A percentile compares a stretch with the other conserved stretches of the same genome.
These are phyloP conservation scores for Clarias gariepinus DNA, from an alignment of 2,113 vertebrate species.

Conservation along the genomic window DNA sequence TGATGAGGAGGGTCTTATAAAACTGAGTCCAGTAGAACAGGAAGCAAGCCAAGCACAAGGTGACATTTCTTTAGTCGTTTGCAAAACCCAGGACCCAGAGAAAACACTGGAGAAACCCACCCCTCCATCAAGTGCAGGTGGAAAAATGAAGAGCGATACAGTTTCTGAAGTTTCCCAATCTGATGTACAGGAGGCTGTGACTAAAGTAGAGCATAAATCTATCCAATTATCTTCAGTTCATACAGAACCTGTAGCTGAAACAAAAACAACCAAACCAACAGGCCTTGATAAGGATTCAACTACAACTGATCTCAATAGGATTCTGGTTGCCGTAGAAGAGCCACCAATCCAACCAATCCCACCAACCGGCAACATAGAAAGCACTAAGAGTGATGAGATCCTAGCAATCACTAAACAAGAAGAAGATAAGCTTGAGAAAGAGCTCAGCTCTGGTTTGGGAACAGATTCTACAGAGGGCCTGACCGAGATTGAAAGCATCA, in stretches of 20 bases:
- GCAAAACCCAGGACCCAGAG: neutral
- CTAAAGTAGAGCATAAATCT: neutral
- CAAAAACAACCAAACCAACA: neutral
- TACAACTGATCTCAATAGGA: neutral
- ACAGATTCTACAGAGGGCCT: neutral
- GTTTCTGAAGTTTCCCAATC: neutral
- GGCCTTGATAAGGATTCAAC: neutral
- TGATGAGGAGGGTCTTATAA: constrained; percentile 1
- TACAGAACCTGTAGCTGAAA: neutral
- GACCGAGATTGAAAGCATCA: constrained; percentile 18
- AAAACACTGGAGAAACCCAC: neutral
- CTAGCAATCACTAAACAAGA: constrained; percentile 8
- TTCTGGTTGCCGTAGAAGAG: constrained; percentile 20
- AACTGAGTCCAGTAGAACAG: neutral
- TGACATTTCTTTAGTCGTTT: neutral
- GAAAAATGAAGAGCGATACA: constrained; percentile 3
- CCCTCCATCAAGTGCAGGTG: neutral
- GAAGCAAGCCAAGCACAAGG: neutral
- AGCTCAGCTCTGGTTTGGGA: neutral
- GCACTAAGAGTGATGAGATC: neutral
- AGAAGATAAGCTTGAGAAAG: constrained; percentile 23
- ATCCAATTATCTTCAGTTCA: neutral
- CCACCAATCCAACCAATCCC: neutral
- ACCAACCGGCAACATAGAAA: neutral
- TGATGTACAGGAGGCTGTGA: neutral